Evolutionary conservation across 1,140 invertebrate species (phyloP).

Genomic region (Pseudomyrmex flavicornis): DNA sequence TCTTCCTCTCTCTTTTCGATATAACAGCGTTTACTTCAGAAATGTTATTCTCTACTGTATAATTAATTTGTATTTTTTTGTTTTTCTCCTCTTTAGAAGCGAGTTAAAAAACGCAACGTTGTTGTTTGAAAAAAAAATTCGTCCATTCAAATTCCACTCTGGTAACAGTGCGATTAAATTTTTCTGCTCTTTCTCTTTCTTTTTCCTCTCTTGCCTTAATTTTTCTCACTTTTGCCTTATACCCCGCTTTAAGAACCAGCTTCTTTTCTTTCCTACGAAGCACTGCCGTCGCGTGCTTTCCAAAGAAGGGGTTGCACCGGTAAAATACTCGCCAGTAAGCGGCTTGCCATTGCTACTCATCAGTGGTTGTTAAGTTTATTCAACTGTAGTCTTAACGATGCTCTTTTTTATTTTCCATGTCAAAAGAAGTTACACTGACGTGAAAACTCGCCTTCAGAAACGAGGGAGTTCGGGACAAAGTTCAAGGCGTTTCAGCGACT

Average conservation of each 20-base stretch:
- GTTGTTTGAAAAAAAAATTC: neutral
- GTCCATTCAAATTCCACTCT: slow-evolving; percentile 20
- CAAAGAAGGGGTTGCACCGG: slow-evolving; percentile 65
- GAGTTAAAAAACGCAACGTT: neutral
- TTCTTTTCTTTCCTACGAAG: slow-evolving; percentile 20
- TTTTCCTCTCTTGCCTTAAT: slow-evolving; percentile 6
- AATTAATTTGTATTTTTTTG: slow-evolving; percentile 8
- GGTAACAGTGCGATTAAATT: slow-evolving; percentile 3
- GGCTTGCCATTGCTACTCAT: slow-evolving; percentile 71
- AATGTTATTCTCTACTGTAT: neutral
- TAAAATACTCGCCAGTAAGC: slow-evolving; percentile 80
- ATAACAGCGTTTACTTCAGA: slow-evolving; percentile 19
- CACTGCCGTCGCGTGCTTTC: neutral
- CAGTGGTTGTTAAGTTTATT: slow-evolving; percentile 80
- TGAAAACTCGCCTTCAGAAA: slow-evolving; percentile 6
- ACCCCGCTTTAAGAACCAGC: slow-evolving; percentile 9
- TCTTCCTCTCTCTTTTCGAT: slow-evolving; percentile 10
- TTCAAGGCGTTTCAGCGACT: slow-evolving; percentile 1
- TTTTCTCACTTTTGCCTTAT: slow-evolving; percentile 11
- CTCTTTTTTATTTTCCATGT: slow-evolving; percentile 68
- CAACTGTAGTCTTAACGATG: slow-evolving; percentile 80
- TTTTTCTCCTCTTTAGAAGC: neutral
- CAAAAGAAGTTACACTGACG: slow-evolving; percentile 41
- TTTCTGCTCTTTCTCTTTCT: neutral
- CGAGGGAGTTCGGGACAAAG: slow-evolving; percentile 23